Evolutionary conservation across 2,888 invertebrate species (phyloP), one percentile per base, ranked within the genome.

Genomic region (Lepas anatifera): DNA sequence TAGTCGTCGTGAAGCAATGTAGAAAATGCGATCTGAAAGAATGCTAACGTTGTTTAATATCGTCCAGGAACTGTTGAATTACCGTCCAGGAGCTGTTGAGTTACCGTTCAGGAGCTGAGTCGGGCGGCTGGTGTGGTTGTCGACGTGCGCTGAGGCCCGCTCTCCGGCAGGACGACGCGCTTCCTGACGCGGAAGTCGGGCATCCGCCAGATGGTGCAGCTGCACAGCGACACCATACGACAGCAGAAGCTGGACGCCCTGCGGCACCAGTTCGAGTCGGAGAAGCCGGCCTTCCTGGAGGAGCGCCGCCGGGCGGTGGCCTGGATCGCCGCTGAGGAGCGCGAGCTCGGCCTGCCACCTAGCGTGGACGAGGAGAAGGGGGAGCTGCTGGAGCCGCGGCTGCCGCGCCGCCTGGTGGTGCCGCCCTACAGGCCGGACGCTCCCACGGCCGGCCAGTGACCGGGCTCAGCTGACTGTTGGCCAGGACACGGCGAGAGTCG

Each of bases 321-420:
- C 72, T 88, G 87, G 76, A 89, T 93, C n/a, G 84, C 86, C 48
- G 84, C 85, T 72, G 90, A 92, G 78, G 92, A 93, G 78, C 80
- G 83, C 66, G 86, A 85, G 27, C 63, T 73, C 6, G 72, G 72
- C 2, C 16, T 72, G 35, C 71, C 71, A 11, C 67, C 71, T 6
- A 70, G 67, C 52, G 73, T 71, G 2, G 52, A 70, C 67, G 29
- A 4, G 58, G 39, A 66, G 66, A 7, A 43, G 63, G 68, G 58
- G 16, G 32, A 32, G n/a, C 35, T 70, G 67, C 41, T 70, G 6
- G 58, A 70, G 68, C 25, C 50, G 37, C 67, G 43, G 16, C 25
- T 68, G 58, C 50, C 58, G 4, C 32, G 41, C 29, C 52, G 48
- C 29, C 11, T 58, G n/a, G 63, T 68, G 27, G 29, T 70, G 10